Evolutionary conservation across 2,113 vertebrate genomes (phyloP), one percentile per base, ranked within the genome.

Genomic region (Genyomyrus donnyi): DNA sequence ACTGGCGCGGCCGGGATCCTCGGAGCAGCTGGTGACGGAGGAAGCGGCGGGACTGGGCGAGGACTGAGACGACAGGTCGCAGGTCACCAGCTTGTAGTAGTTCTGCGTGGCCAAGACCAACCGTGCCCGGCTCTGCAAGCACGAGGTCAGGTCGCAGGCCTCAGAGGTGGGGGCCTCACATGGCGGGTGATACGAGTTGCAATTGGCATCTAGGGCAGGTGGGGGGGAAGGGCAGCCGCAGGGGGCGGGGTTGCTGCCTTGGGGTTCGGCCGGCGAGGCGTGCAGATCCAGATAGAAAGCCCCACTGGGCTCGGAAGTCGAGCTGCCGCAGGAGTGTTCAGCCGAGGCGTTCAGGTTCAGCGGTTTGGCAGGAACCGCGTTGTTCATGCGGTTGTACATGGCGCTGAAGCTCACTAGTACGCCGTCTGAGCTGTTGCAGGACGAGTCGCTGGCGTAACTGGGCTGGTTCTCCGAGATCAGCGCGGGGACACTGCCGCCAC

Each of bases 381-480:
- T 96, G 50, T 97, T 98, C 95, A 96, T 96, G 91, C 98, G 98
- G 94, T 96, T 97, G 96, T 97, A 99, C 89, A 99, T 98, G 85
- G 98, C 94, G 39, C 98, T 99, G 96, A 99, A 99, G 91, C 97
- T 99, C 91, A 99, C 98, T 9, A 99, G 96, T n/a, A 99, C 97
- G 0, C 98, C 98, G 0, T 99, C 98, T 0, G 98, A 99, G 91
- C 98, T 99, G 95, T 98, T 99, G 96, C 98, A 99, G 56, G 98
- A 99, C 0, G 98, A 99, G 95, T 99, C 98, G 3, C 98, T 99
- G 92, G 96, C 94, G 5, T 97, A 98, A 87, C 97, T 96, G 91
- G 96, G 97, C 90, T 97, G 97, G 90, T 97, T 96, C 92, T 98
- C 98, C 0, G 94, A 93, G 2, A 95, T 94, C 58, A 74, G 58